Conservation (phyloP, 2,113 vertebrate species). For the Chaetodon trifascialis region DNA sequence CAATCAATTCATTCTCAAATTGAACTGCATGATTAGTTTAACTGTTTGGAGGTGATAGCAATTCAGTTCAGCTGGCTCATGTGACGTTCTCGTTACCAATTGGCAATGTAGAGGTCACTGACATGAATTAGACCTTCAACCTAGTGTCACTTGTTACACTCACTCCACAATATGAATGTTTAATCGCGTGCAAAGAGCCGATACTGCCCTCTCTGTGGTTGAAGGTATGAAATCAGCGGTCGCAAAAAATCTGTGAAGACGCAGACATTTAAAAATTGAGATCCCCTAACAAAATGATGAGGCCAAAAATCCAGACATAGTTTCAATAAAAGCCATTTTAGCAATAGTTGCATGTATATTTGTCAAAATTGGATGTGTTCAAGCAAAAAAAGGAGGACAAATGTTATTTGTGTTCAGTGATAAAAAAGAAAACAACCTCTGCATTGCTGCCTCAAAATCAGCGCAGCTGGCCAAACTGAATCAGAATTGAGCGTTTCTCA, state of each 20-base stretch:
- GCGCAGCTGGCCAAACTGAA: slow-evolving; percentile 28
- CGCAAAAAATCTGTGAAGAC: background rate
- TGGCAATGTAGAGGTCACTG: slow-evolving; percentile 10
- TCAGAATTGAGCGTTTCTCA: background rate
- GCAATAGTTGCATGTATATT: background rate
- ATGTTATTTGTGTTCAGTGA: slow-evolving; percentile 13
- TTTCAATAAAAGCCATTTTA: background rate
- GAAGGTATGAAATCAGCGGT: background rate
- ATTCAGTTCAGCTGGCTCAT: slow-evolving; percentile 21
- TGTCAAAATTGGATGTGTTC: background rate
- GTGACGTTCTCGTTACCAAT: background rate
- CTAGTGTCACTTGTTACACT: background rate
- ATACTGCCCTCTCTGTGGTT: background rate
- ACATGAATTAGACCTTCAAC: background rate
- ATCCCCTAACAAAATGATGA: background rate
- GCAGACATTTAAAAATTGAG: background rate
- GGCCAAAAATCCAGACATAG: background rate
- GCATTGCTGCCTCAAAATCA: slow-evolving; percentile 10
- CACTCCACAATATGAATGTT: background rate
- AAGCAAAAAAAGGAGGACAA: background rate
- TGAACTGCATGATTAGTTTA: slow-evolving; percentile 30
- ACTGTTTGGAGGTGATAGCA: slow-evolving; percentile 9
- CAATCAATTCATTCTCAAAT: slow-evolving; percentile 34
- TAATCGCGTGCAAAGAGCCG: background rate
- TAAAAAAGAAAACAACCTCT: slow-evolving; percentile 7